Base-by-base conservation (phyloP, 2,113 vertebrate genomes). In the Myotis yumanensis region DNA sequence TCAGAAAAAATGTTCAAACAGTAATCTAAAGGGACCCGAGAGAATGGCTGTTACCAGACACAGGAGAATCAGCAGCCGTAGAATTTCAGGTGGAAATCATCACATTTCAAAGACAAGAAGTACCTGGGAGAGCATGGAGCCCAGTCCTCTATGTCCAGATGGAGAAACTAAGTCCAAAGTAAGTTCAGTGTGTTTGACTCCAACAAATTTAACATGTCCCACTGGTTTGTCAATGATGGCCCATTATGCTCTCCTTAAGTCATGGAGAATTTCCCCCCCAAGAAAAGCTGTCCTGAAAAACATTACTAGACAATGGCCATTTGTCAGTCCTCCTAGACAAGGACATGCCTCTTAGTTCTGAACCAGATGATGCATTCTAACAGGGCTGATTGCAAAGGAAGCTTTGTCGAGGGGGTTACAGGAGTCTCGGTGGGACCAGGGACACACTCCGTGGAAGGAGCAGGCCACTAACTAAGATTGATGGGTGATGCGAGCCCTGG, bases 401-500 rank as follows among this genome's bases (percentile, higher is more conserved):
- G 69, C 89, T 93, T 96, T 80, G 69, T 90, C 9, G 6, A n/a
- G 7, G 20, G 10, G 40, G 88, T 16, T 82, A 22, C 30, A 46
- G 30, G 35, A 15, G 43, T 83, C 71, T 96, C 91, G 3, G 0
- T 66, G 77, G 91, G 57, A 86, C 51, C 1, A 11, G 68, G 52
- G 77, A 69, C 37, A 71, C 14, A 76, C 89, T 90, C 88, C 23
- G 71, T 22, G 30, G 73, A 96, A 86, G 93, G 51, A 94, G 25
- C 2, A 0, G 85, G 12, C 59, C 79, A 22, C 59, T 97, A 97
- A 98, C 91, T 97, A 96, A 97, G 91, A 97, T 37, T 97, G 96
- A 97, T 94, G 84, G 77, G 91, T 35, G 86, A 80, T 96, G 52
- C 90, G 59, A 96, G 97, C 83, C 3, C 4, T 86, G 66, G 86